Percentiles rank a stretch among this genome's conserved stretches.
These are phyloP conservation scores for Platanista minor DNA, from an alignment of 2,113 vertebrate genomes.

Conservation along the genomic window DNA sequence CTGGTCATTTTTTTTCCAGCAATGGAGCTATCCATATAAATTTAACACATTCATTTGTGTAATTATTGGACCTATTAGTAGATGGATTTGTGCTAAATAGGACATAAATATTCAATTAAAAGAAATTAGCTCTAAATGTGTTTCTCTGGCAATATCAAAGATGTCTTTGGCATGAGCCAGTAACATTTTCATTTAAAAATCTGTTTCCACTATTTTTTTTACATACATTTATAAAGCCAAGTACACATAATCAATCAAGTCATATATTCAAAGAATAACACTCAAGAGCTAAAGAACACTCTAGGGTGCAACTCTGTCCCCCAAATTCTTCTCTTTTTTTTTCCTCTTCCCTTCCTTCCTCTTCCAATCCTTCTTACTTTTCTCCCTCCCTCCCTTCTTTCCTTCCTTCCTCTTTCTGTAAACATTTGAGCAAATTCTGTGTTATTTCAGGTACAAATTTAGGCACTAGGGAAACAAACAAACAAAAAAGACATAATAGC, in stretches of 20 bases:
- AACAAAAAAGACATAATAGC: not conserved
- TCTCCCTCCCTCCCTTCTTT: fast-evolving
- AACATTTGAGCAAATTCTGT: not conserved
- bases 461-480: not conserved
- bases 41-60: not conserved
- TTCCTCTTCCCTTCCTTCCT: not conserved
- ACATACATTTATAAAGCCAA: not conserved
- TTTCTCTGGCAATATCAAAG: slow-evolving; percentile 36
- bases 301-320: fast-evolving
- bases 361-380: not conserved
- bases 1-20: not conserved
- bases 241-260: not conserved
- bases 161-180: not conserved
- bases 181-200: slow-evolving; percentile 27
- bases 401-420: not conserved
- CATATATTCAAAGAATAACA: not conserved
- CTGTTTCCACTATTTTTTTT: not conserved
- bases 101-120: slow-evolving; percentile 54
- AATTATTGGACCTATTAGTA: slow-evolving; percentile 38
- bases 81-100: slow-evolving; percentile 34
- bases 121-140: slow-evolving; percentile 42
- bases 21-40: slow-evolving; percentile 17
- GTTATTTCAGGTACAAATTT: not conserved
- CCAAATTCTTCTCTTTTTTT: not conserved
- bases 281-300: not conserved